Evolutionary conservation across 2,888 invertebrate species (phyloP), one percentile per base, ranked within the genome.

Genomic region (Cataglyphis cursor): DNA sequence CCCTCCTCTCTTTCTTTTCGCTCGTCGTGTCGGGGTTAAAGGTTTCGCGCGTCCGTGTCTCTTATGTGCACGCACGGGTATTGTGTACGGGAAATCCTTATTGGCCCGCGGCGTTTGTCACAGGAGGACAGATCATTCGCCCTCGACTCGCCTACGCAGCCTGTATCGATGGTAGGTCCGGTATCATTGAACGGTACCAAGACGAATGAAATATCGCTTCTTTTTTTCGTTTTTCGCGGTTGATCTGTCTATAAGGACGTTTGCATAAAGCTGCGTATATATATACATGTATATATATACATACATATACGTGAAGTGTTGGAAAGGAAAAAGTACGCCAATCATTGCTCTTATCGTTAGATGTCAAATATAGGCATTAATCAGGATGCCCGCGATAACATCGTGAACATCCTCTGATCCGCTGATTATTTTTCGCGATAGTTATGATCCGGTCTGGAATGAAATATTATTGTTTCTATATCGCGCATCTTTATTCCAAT

Each of bases 31-130:
- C 65, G 86, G 80, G 89, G 87, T 89, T 88, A 82, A 89, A 85
- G 83, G 89, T 89, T 85, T 62, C 61, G n/a, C 89, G 75, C 87
- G 73, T 83, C 85, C 87, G 80, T 83, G 83, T 76, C 85, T 64
- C 35, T 64, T n/a, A n/a, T 38, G 48, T 48, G 9, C 21, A 12
- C 41, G n/a, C 21, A 41, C 12, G 24, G 5, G 24, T 81, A 54
- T 84, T 72, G 76, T 68, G 76, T 68, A 72, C 59, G 75, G 72
- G 80, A 75, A 64, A 75, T 72, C 80, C 78, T 87, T 82, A 72
- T 62, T 72, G 80, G 73, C 59, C 75, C 31, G 68, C 59, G 83
- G 68, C 87, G 85, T 87, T 88, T 86, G 82, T 85, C 88, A 64
- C 75, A 5, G 65, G 44, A 51, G 54, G 65, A 75, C 86, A 65